Evolutionary conservation across 2,113 vertebrate genomes (phyloP).

Genomic region (Taurulus bubalis): DNA sequence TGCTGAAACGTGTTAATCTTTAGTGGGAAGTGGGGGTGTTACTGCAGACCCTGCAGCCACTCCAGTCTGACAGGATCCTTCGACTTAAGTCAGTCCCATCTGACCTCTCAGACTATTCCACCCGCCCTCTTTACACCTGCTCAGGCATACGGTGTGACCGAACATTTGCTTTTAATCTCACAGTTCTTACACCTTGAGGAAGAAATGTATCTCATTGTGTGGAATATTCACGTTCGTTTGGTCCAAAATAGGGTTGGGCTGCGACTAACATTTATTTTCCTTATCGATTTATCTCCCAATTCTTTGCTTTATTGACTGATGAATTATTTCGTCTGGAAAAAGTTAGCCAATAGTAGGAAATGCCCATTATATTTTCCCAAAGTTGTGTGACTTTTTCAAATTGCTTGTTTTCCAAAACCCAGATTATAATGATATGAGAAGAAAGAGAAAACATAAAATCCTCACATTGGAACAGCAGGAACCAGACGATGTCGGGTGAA

Average conservation of each 20-base stretch:
- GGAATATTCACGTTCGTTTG: constrained; percentile 9
- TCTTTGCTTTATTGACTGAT: not conserved
- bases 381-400: not conserved
- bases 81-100: constrained; percentile 55
- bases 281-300: not conserved
- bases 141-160: constrained; percentile 23
- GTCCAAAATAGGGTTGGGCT: not conserved
- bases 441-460: not conserved
- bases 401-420: constrained; percentile 16
- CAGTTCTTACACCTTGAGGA: constrained; percentile 8
- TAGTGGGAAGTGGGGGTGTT: constrained; percentile 76
- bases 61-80: constrained; percentile 82
- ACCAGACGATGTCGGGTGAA: not conserved
- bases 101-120: constrained; percentile 59
- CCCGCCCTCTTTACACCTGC: constrained; percentile 59
- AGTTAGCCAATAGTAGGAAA: not conserved
- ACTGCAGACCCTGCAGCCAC: constrained; percentile 85
- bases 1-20: constrained; percentile 87
- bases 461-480: not conserved
- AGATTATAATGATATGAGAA: not conserved
- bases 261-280: not conserved
- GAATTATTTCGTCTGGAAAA: not conserved
- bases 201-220: constrained; percentile 32
- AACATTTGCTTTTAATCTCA: constrained; percentile 36
- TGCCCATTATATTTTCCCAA: not conserved